phyloP scores from a whole-genome alignment of 2,797 vertebrate species.

The Enteromius afrohamiltoni region DNA sequence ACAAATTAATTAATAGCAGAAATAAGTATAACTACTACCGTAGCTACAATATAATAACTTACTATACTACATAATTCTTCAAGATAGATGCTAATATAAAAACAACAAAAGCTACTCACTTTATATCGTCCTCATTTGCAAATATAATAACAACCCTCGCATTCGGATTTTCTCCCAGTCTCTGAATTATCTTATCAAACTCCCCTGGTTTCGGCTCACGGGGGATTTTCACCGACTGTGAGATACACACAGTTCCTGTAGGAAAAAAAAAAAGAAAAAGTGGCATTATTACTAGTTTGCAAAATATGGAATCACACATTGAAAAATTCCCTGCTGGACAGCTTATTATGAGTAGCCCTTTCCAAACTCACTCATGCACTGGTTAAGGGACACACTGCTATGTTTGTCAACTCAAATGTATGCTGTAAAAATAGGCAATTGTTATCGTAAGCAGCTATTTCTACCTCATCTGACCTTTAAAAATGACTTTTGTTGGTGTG shows the following conservation, averaged over 20 bases:
- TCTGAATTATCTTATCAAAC: slow-evolving; percentile 94
- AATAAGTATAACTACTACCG: not conserved
- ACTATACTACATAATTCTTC: not conserved
- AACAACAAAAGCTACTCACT: slow-evolving; percentile 72
- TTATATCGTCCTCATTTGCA: slow-evolving; percentile 97
- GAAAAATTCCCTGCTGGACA: not conserved
- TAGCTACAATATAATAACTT: not conserved
- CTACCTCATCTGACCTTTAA: not conserved
- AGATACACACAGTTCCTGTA: slow-evolving; percentile 92
- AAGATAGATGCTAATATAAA: not conserved
- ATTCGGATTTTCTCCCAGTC: slow-evolving; percentile 93
- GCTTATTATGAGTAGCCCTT: slow-evolving; percentile 4
- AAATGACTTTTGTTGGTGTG: not conserved
- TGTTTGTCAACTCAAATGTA: slow-evolving; percentile 7
- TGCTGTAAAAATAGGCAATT: slow-evolving; percentile 11
- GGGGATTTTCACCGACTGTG: slow-evolving; percentile 96
- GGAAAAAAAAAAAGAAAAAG: not conserved
- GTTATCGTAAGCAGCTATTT: not conserved
- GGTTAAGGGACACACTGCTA: not conserved
- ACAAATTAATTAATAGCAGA: not conserved
- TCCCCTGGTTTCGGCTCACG: slow-evolving; percentile 90
- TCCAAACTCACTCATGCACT: not conserved
- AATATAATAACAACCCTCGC: slow-evolving; percentile 94
- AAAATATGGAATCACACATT: slow-evolving; percentile 4
- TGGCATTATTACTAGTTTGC: slow-evolving; percentile 15